Conservation (phyloP, 2,888 invertebrate genomes). For the Antitype chi region DNA sequence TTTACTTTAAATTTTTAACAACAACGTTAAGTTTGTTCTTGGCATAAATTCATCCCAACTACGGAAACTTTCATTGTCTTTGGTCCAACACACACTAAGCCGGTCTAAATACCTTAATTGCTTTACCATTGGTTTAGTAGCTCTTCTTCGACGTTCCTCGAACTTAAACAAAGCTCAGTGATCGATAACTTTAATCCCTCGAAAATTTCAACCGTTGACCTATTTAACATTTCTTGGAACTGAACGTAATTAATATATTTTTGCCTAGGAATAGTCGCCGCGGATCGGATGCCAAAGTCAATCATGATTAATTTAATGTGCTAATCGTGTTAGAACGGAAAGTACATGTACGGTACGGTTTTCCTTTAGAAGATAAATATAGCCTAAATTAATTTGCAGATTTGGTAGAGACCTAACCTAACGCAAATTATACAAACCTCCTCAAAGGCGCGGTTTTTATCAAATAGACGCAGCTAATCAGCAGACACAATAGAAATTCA, state of each 20-base stretch:
- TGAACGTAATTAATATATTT: constrained; percentile 1
- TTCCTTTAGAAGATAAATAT: constrained; percentile 11
- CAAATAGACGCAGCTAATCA: too few relatives aligned
- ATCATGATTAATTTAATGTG: constrained; percentile 9
- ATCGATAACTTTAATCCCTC: not conserved
- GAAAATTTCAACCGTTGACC: constrained; percentile 21
- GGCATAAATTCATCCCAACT: too few relatives aligned
- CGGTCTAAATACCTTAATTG: not conserved
- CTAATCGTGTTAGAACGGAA: constrained; percentile 3
- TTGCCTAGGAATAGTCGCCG: constrained; percentile 2
- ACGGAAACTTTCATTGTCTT: too few relatives aligned
- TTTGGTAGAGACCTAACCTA: not conserved
- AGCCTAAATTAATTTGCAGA: constrained; percentile 4
- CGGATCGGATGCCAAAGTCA: constrained; percentile 4
- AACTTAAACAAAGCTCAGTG: constrained; percentile 10
- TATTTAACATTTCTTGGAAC: constrained; percentile 23
- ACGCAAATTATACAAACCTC: not conserved
- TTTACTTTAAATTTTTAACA: too few relatives aligned
- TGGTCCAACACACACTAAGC: too few relatives aligned
- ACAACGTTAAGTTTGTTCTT: too few relatives aligned
- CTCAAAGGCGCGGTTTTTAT: constrained; percentile 3
- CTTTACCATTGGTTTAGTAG: not conserved
- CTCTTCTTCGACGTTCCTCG: not conserved
- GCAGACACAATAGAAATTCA: too few relatives aligned
- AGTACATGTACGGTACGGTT: not conserved